These are phyloP conservation scores for Leptopterna dolabrata DNA, from an alignment of 2,888 invertebrate species.

Conservation along the genomic window DNA sequence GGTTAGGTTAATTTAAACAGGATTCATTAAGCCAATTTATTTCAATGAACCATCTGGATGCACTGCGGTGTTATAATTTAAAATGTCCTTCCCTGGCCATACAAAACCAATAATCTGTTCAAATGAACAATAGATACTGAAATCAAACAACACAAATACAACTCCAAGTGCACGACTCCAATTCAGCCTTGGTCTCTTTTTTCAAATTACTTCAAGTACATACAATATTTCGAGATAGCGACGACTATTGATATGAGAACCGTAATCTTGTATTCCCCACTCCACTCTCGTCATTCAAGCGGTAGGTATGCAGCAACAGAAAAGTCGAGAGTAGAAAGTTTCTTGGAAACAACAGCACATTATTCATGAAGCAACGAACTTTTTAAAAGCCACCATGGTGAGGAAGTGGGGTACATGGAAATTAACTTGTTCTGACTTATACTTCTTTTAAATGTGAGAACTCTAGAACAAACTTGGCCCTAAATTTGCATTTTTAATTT, in stretches of 20 bases:
- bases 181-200: neutral
- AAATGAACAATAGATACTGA: too few species aligned
- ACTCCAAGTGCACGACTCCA: neutral
- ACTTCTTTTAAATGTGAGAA: neutral
- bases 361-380: neutral
- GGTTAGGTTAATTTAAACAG: too few species aligned
- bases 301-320: neutral
- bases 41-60: too few species aligned
- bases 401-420: neutral
- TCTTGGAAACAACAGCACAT: neutral
- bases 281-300: neutral
- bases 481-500: neutral
- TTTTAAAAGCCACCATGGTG: neutral
- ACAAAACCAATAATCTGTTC: too few species aligned
- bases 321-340: slow-evolving; percentile 13
- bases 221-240: slow-evolving; percentile 1
- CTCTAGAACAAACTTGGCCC: neutral
- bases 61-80: too few species aligned
- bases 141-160: neutral
- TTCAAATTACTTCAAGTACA: neutral
- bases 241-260: neutral
- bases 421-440: neutral
- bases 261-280: neutral
- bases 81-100: too few species aligned
- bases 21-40: too few species aligned